Base-by-base conservation (phyloP, 2,797 vertebrate species). In the Delichon dasypus region DNA sequence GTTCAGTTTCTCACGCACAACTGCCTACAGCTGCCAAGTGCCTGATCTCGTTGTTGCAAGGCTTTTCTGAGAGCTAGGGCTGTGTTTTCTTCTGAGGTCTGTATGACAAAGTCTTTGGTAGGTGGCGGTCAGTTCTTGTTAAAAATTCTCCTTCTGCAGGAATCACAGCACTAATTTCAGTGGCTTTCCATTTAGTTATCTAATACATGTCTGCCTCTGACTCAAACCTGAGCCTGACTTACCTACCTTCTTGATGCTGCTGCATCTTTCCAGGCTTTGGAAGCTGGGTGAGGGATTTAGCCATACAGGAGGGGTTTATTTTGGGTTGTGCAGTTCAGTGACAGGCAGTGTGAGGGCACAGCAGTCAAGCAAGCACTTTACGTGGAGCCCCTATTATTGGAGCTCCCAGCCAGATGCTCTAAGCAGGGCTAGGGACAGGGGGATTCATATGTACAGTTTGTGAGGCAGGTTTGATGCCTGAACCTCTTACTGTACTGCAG, bases 11-110 rank as follows among this genome's bases (percentile, higher is more conserved):
- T 93, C 2, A 3, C 4, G 12, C 78, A 62, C 10, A 7, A 32
- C 76, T 81, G 61, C 54, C 70, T 68, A 8, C 2, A 5, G 44
- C 88, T 94, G 91, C 88, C 74, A 95, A 95, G 93, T 92, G 93
- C 94, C 96, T 94, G 71, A 82, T 86, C 71, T 90, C 54, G 3
- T 53, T 54, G 34, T 71, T 11, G 0, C 54, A 51, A 62, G 27
- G 38, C 40, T 85, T 47, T 77, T 65, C 34, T 26, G 42, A 71
- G 75, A 71, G 30, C 50, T 48, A 54, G 71, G 32, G 54, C 72
- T 58, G 2, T 83, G 13, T 57, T 82, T 80, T 66, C 68, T 73
- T 13, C 38, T 61, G 53, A 15, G 14, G 11, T 57, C 22, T 22
- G 1, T 42, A 64, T 82, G 13, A 73, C 57, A 53, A 66, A 44